Conservation (phyloP, 2,113 vertebrate genomes). For the Diadophis punctatus region DNA sequence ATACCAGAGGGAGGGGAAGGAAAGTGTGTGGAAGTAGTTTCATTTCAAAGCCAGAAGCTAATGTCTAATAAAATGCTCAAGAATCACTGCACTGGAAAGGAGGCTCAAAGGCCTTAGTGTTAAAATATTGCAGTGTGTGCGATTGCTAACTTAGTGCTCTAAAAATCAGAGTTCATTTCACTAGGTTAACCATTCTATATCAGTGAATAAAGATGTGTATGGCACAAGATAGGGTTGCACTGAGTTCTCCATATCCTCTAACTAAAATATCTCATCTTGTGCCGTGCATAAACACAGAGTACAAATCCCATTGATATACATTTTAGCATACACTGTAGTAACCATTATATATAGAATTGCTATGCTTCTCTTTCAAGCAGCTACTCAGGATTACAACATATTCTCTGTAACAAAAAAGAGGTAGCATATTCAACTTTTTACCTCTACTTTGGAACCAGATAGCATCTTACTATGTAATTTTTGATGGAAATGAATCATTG, state of each 20-base stretch:
- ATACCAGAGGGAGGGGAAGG: background rate
- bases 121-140: background rate
- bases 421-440: slow-evolving; percentile 6
- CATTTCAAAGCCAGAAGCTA: background rate
- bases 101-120: background rate
- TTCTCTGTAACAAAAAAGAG: background rate
- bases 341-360: background rate
- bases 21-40: background rate
- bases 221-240: background rate
- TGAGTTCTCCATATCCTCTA: background rate
- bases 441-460: background rate
- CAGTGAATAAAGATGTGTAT: slow-evolving; percentile 29
- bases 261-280: background rate
- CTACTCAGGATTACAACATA: slow-evolving; percentile 25
- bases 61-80: background rate
- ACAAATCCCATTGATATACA: background rate
- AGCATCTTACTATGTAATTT: background rate
- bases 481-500: background rate
- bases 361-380: accelerated
- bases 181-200: slow-evolving; percentile 47
- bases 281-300: slow-evolving; percentile 13
- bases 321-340: slow-evolving; percentile 4
- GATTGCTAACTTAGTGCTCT: background rate
- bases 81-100: background rate
- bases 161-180: slow-evolving; percentile 28